These are phyloP conservation scores for Pygoscelis antarcticus DNA, from an alignment of 2,113 vertebrate species.

Conservation along the genomic window DNA sequence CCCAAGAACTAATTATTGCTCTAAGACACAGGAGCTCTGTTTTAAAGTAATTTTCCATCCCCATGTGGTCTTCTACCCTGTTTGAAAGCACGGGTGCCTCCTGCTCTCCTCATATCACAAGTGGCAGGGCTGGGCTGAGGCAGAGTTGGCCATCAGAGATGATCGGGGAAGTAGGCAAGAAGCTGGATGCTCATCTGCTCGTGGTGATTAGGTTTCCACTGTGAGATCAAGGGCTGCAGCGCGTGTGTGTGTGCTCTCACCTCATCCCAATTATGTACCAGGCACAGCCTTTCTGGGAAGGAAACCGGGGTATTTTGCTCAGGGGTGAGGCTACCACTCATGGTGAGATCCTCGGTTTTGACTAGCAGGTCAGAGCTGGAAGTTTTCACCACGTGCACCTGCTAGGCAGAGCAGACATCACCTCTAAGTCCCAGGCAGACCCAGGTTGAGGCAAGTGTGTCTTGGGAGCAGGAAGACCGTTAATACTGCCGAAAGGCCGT, in stretches of 20 bases:
- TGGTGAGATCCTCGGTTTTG: not conserved
- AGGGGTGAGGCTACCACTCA: not conserved
- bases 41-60: not conserved
- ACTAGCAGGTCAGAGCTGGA: not conserved
- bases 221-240: not conserved
- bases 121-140: not conserved
- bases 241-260: fast-evolving
- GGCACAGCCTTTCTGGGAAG: not conserved
- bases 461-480: not conserved
- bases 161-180: not conserved
- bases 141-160: not conserved
- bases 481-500: fast-evolving
- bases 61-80: not conserved
- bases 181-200: not conserved
- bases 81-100: not conserved
- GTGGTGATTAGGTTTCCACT: not conserved
- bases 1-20: not conserved
- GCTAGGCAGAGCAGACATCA: not conserved
- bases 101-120: not conserved
- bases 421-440: not conserved
- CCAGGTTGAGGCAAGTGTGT: not conserved
- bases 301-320: not conserved
- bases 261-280: not conserved
- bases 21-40: not conserved
- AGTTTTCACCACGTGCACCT: not conserved